These are phyloP conservation scores for Parazoanthus darwini DNA, from an alignment of 92 coral and sea anemone species.

Conservation along the genomic window DNA sequence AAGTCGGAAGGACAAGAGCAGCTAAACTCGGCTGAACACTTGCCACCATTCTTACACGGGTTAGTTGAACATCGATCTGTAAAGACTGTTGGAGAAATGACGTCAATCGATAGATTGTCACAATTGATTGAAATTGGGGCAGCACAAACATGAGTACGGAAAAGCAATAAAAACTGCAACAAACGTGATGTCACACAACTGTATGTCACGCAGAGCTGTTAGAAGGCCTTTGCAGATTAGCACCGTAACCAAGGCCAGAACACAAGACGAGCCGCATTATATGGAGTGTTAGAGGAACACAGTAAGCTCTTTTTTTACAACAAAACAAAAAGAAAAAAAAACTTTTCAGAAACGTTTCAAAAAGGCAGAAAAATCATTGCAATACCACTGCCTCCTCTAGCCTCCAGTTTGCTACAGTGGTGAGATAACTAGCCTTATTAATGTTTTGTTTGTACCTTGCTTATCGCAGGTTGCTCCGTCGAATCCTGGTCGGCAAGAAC, in stretches of 20 bases:
- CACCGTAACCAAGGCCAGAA: too few relatives aligned
- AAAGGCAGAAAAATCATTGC: too few relatives aligned
- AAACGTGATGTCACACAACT: background rate
- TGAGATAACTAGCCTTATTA: too few relatives aligned
- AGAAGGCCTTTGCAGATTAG: too few relatives aligned
- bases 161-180: background rate
- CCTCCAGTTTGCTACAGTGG: too few relatives aligned
- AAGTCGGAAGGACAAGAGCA: conserved; percentile 5
- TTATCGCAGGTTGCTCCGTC: background rate
- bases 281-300: too few relatives aligned
- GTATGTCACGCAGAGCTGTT: too few relatives aligned
- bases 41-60: conserved; percentile 14
- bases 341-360: too few relatives aligned
- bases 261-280: too few relatives aligned
- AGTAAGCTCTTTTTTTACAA: too few relatives aligned
- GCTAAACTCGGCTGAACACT: conserved; percentile 7
- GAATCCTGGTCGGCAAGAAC: background rate
- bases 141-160: background rate
- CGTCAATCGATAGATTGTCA: background rate
- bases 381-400: too few relatives aligned
- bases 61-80: background rate
- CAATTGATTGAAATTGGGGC: background rate
- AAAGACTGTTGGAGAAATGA: conserved; percentile 3
- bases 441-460: background rate
- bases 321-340: too few relatives aligned